phyloP scores from a whole-genome alignment of 1,140 invertebrate genomes.

The Reticulitermes speratus region DNA sequence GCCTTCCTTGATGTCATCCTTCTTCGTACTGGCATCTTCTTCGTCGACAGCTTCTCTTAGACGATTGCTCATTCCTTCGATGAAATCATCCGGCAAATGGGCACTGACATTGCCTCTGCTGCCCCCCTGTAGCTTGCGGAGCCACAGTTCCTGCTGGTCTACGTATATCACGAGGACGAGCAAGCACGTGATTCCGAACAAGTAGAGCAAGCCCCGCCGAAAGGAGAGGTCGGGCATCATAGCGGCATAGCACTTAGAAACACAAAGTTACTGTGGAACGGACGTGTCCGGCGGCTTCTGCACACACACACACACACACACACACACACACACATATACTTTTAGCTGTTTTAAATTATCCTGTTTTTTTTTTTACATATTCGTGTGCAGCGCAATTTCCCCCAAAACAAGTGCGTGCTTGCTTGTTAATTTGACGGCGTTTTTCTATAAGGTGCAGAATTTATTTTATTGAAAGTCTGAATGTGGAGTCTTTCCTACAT shows the following conservation, averaged over 20 bases:
- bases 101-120: background rate
- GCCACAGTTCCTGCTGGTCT: conserved; percentile 44
- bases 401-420: too few species aligned
- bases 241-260: background rate
- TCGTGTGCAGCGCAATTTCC: too few species aligned
- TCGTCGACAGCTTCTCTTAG: background rate
- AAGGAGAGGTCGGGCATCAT: conserved; percentile 50
- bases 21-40: background rate
- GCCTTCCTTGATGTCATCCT: background rate
- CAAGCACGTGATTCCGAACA: conserved; percentile 48
- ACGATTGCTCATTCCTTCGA: background rate
- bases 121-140: conserved; percentile 31
- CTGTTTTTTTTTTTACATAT: too few species aligned
- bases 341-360: too few species aligned
- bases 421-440: too few species aligned
- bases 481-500: too few species aligned
- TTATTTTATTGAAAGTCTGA: too few species aligned
- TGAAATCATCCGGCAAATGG: background rate
- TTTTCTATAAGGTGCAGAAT: too few species aligned
- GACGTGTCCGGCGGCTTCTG: background rate
- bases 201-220: conserved; percentile 52
- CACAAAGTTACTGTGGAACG: background rate
- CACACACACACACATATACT: too few species aligned
- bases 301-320: too few species aligned
- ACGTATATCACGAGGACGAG: conserved; percentile 51